Evolutionary conservation across 2,797 vertebrate species (phyloP), one percentile per base, ranked within the genome.

Genomic region (Urosaurus nigricauda): DNA sequence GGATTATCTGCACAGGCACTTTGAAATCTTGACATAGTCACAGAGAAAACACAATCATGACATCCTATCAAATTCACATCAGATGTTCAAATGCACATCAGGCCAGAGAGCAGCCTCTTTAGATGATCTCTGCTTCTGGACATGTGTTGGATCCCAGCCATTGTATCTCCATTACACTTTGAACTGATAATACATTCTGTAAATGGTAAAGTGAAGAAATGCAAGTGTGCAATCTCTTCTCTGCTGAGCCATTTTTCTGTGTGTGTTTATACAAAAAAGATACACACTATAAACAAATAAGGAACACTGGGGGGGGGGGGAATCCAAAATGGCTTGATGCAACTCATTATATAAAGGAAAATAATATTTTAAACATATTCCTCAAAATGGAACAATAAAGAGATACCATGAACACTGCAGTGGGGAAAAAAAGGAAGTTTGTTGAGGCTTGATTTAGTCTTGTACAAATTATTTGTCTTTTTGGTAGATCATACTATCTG

Each of bases 391-490:
- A 93, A 95, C 56, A 88, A n/a, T n/a, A 86, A n/a, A 90, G 37
- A 47, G 29, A 24, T 53, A 60, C 88, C 87, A 29, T 63, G 56
- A 16, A 94, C 53, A 82, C 2, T 8, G 9, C 79, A 93, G 21
- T 92, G 83, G 80, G 91, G 96, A 93, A 94, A n/a, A 83, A 93
- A 93, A 21, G 43, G 58, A 60, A 5, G 19, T 60, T 0, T 60
- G 29, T 24, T 68, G 11, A 8, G 65, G 9, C 4, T 68, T 68
- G 29, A 32, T 68, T 68, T 68, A 8, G 0, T 68, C 26, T 26
- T 29, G 65, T 24, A 29, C 2, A 1, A 68, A 29, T 29, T 68
- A 68, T 68, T 68, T 29, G 65, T 9, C 58, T 60, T 16, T 60
- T 60, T 60, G 19, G 19, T 19, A 60, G 58, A 19, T 16, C 58